Evolutionary conservation across 2,113 vertebrate species (phyloP).

Genomic region (Sitta europaea): DNA sequence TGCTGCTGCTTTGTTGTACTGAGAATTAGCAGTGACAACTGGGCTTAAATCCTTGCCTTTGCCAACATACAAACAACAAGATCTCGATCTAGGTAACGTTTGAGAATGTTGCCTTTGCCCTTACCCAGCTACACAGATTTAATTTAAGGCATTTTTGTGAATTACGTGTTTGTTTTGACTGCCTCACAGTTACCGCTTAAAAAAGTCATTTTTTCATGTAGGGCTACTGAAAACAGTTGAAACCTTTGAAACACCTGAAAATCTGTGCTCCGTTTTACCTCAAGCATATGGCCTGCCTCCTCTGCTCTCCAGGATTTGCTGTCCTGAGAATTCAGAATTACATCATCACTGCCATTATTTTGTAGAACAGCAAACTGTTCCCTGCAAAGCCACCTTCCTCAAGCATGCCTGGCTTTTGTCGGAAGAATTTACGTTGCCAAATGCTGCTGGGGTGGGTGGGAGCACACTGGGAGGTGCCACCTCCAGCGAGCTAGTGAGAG

Average conservation of each 20-base stretch:
- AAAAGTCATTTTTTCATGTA: neutral
- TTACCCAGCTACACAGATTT: neutral
- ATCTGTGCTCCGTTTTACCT: neutral
- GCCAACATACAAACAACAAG: neutral
- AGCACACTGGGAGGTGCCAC: neutral
- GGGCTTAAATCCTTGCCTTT: neutral
- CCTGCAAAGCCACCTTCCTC: neutral
- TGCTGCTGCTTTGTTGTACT: neutral
- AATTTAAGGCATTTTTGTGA: neutral
- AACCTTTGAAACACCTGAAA: neutral
- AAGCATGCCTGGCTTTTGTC: neutral
- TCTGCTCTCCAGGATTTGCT: neutral
- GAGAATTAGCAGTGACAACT: neutral
- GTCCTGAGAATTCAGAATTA: neutral
- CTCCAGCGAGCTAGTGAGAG: neutral
- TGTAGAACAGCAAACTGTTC: neutral
- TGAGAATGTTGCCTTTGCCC: neutral
- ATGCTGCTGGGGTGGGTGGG: neutral
- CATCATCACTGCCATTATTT: neutral
- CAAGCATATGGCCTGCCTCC: neutral
- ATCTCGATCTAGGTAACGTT: neutral
- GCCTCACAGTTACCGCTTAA: neutral
- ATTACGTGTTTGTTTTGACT: neutral
- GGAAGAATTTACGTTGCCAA: neutral
- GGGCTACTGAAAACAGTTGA: neutral